These are phyloP conservation scores for Nycteola revayana DNA, from an alignment of 2,888 invertebrate species.

Conservation along the genomic window DNA sequence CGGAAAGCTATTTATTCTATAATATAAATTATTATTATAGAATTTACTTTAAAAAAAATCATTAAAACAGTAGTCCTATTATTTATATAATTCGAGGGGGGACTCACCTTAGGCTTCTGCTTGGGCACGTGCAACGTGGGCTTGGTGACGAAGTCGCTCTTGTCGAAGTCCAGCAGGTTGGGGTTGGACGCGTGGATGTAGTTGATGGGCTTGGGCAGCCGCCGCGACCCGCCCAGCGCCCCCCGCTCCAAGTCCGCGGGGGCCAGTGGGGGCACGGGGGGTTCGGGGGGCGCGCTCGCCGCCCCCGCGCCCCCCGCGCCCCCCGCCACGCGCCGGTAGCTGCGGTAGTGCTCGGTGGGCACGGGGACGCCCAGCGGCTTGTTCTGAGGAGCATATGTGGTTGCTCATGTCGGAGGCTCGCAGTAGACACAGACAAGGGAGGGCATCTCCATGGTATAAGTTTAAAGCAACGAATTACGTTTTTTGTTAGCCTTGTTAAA, in stretches of 20 bases:
- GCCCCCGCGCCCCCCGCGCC: constrained; percentile 88
- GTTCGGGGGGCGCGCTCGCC: constrained; percentile 72
- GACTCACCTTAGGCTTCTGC: constrained; percentile 38
- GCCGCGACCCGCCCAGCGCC: constrained; percentile 17
- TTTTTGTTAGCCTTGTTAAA: no score
- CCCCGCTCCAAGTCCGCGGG: constrained; percentile 68
- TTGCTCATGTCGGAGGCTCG: no score
- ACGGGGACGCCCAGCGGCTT: constrained; percentile 83
- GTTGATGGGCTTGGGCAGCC: constrained; percentile 77
- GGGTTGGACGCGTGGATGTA: constrained; percentile 88
- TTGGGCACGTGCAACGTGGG: constrained; percentile 52
- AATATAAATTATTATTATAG: no score
- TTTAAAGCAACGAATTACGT: no score
- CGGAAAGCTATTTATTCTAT: no score
- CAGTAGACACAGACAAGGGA: no score
- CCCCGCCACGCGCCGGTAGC: constrained; percentile 81
- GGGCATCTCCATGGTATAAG: no score
- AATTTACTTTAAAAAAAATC: no score
- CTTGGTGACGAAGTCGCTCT: constrained; percentile 60
- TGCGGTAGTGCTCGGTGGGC: constrained; percentile 90
- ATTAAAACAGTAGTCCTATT: no score
- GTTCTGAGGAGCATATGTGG: constrained; percentile 38
- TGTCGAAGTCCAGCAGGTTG: constrained; percentile 84
- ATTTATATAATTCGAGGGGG: no score
- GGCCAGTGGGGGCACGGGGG: constrained; percentile 86